Evolutionary conservation across 1,140 invertebrate genomes (phyloP).

Genomic region (Galleria mellonella): DNA sequence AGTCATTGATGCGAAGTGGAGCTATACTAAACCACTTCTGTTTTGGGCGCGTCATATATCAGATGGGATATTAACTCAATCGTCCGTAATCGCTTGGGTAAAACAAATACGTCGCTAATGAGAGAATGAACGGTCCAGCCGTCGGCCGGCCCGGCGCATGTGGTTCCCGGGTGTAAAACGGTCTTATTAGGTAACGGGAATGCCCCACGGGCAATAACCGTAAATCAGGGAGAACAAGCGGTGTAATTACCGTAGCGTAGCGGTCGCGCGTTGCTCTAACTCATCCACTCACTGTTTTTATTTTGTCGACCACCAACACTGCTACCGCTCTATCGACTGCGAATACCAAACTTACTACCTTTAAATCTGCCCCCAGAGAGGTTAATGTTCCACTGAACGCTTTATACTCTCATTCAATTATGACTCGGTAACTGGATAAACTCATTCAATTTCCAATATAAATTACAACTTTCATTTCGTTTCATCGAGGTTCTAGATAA

Average conservation of each 20-base stretch:
- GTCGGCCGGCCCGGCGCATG: constrained; percentile 45
- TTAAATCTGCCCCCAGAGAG: constrained; percentile 62
- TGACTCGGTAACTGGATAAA: constrained; percentile 19
- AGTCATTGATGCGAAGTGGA: constrained; percentile 13
- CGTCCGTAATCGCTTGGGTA: constrained; percentile 46
- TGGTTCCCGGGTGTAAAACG: constrained; percentile 66
- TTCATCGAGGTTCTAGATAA: not conserved
- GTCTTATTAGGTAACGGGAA: constrained; percentile 73
- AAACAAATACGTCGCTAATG: constrained; percentile 63
- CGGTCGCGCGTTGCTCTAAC: constrained; percentile 68
- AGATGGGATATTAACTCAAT: constrained; percentile 59
- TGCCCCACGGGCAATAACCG: constrained; percentile 70
- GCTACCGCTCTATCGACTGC: constrained; percentile 64
- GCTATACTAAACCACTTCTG: constrained; percentile 34
- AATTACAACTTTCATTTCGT: constrained; percentile 4
- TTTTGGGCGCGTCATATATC: constrained; percentile 45
- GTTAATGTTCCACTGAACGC: constrained; percentile 51
- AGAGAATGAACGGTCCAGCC: constrained; percentile 54
- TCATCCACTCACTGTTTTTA: constrained; percentile 70
- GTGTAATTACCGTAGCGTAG: constrained; percentile 69
- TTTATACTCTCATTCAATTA: constrained; percentile 61
- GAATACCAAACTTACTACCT: constrained; percentile 64
- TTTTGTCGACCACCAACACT: constrained; percentile 60
- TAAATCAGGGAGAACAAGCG: constrained; percentile 73
- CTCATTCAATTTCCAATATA: constrained; percentile 10